Percentiles rank a stretch among this genome's conserved stretches.
phyloP scores from a whole-genome alignment of 2,888 invertebrate genomes.

The Drosophila bunnanda region DNA sequence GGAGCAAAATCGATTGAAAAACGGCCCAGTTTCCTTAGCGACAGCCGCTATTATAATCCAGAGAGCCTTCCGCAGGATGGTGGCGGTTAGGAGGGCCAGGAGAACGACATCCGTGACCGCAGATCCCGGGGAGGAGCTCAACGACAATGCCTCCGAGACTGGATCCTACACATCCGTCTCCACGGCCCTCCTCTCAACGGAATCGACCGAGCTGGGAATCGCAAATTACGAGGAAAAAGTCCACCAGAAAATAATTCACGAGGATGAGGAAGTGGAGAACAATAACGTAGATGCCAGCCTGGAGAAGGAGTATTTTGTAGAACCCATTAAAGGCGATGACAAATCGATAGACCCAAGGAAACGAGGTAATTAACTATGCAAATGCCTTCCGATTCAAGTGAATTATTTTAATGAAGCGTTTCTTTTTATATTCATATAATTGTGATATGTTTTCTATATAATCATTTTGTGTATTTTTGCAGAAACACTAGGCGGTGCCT shows the following conservation, averaged over 20 bases:
- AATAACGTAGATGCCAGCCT: constrained; percentile 53
- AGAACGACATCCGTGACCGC: constrained; percentile 38
- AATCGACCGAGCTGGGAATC: constrained; percentile 60
- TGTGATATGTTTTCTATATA: neutral
- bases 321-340: constrained; percentile 28
- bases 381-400: neutral
- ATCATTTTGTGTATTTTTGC: neutral
- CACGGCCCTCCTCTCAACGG: constrained; percentile 76
- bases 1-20: constrained; percentile 18
- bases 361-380: constrained; percentile 31
- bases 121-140: constrained; percentile 56
- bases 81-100: constrained; percentile 39
- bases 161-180: constrained; percentile 79
- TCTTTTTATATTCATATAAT: neutral
- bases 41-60: constrained; percentile 86
- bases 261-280: constrained; percentile 65
- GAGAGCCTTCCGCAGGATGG: constrained; percentile 85
- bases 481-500: constrained; percentile 14
- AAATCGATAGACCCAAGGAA: constrained; percentile 24
- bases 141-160: constrained; percentile 75
- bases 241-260: constrained; percentile 60
- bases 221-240: constrained; percentile 59
- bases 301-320: constrained; percentile 31
- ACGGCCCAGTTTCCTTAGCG: constrained; percentile 37
- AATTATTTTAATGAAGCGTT: constrained; percentile 9